Base-by-base conservation (phyloP, 2,113 vertebrate species). In the Dipodomys merriami region DNA sequence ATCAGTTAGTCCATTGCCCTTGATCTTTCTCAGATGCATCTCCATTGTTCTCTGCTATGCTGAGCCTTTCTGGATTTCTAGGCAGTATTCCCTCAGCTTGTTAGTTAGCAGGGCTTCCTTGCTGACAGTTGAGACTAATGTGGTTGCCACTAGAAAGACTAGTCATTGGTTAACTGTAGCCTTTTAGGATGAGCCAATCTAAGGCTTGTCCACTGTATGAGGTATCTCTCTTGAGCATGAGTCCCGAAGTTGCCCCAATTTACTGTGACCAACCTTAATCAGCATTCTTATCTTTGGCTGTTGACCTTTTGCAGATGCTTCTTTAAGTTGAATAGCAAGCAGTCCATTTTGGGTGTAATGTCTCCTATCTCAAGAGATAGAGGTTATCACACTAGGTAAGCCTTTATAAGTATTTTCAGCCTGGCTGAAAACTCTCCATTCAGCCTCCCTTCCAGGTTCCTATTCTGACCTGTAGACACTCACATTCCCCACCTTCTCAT, bases 251-350 rank as follows among this genome's bases (percentile, higher is more conserved):
- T 90, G 69, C 30, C 71, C 16, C 29, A 46, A 20, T 88, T 83
- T 10, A 44, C 83, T 60, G 27, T 57, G 20, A 57, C 69, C 53
- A 49, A 20, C 29, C 62, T 78, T 79, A 60, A 65, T 46, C 15
- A 2, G 2, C 44, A 39, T 33, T 46, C 39, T 12, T 2, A 65
- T 68, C 46, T 90, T 89, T 49, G 62, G 60, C 60, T 79, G 49
- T 44, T 30, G 53, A 6, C 60, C 6, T 92, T 88, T 78, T 16
- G 72, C 25, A 68, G 62, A 57, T 65, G 22, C 29, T 35, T 73
- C 12, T 77, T 76, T 57, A 76, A 78, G 62, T 88, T 44, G 86
- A 74, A 64, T 78, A 93, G 82, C 85, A 96, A 72, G 86, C 20
- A 57, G 20, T 2, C 80, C 29, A 68, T 44, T 84, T 91, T 93